Conservation (phyloP, 2,797 vertebrate genomes). For the Sandelia bainsii region DNA sequence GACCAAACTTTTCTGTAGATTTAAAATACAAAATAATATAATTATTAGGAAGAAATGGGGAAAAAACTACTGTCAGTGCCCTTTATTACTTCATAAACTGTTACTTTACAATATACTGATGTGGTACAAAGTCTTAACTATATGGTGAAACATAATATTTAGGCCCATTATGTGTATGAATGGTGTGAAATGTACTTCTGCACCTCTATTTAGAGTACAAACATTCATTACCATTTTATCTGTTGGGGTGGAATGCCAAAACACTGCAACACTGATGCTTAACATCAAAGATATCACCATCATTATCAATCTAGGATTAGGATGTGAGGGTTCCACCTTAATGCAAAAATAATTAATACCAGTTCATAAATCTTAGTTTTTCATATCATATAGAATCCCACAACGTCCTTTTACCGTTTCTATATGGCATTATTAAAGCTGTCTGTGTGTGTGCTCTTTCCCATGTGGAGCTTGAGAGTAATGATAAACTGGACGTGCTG, state of each 20-base stretch:
- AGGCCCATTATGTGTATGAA: not conserved
- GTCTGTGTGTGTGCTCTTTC: conserved; percentile 29
- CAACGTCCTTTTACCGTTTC: not conserved
- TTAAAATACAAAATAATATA: not conserved
- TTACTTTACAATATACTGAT: conserved; percentile 13
- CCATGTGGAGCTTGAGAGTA: conserved; percentile 33
- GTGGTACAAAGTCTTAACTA: conserved; percentile 3
- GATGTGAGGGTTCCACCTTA: conserved; percentile 17
- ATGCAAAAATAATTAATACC: conserved; percentile 5
- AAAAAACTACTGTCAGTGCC: not conserved
- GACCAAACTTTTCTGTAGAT: not conserved
- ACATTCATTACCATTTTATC: conserved; percentile 24
- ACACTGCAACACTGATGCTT: conserved; percentile 3
- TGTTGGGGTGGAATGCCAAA: conserved; percentile 25
- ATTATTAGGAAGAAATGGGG: not conserved
- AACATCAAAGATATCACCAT: conserved; percentile 15
- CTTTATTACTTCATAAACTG: conserved; percentile 1
- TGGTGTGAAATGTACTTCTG: conserved; percentile 14
- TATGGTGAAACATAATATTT: conserved; percentile 15
- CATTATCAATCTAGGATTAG: conserved; percentile 6
- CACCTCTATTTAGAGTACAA: conserved; percentile 19
- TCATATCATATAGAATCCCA: conserved; percentile 6
- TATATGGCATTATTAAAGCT: not conserved
- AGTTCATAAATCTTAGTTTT: not conserved
- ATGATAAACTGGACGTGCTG: conserved; percentile 62